Evolutionary conservation across 2,888 invertebrate species (phyloP).

Genomic region (Stenodera caucasica): DNA sequence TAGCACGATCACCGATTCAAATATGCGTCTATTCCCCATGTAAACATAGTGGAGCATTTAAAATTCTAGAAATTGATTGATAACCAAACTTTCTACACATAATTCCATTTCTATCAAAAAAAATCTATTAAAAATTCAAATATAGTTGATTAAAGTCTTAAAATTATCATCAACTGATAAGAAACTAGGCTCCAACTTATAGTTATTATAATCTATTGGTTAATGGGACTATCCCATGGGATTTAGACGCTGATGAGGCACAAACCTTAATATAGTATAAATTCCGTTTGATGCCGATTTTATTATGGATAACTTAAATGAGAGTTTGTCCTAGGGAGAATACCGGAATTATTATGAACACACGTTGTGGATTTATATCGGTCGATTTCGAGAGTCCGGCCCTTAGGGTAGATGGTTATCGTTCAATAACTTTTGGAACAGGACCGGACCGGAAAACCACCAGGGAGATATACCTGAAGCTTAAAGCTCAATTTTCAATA

Average conservation of each 20-base stretch:
- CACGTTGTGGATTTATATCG: slow-evolving; percentile 28
- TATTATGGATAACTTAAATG: slow-evolving; percentile 30
- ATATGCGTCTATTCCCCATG: slow-evolving; percentile 14
- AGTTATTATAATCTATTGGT: no score
- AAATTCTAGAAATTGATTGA: slow-evolving; percentile 39
- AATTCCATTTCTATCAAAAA: no score
- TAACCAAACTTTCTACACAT: no score
- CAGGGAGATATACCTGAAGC: background rate
- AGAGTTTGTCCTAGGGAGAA: slow-evolving; percentile 23
- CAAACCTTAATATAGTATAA: slow-evolving; percentile 36
- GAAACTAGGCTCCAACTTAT: no score
- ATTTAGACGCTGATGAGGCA: slow-evolving; percentile 4
- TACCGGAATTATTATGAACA: slow-evolving; percentile 25
- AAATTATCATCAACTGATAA: background rate
- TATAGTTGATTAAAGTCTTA: background rate
- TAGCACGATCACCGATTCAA: background rate
- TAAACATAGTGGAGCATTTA: slow-evolving; percentile 28
- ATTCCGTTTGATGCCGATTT: slow-evolving; percentile 35
- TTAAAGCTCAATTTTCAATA: background rate
- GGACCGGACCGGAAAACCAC: background rate
- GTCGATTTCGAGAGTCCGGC: slow-evolving; percentile 15
- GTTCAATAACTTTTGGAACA: slow-evolving; percentile 8
- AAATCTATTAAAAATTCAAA: no score
- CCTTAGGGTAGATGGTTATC: slow-evolving; percentile 7
- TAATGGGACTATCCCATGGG: background rate